Conservation (phyloP, 2,113 vertebrate genomes). For the Chelonoidis abingdonii region DNA sequence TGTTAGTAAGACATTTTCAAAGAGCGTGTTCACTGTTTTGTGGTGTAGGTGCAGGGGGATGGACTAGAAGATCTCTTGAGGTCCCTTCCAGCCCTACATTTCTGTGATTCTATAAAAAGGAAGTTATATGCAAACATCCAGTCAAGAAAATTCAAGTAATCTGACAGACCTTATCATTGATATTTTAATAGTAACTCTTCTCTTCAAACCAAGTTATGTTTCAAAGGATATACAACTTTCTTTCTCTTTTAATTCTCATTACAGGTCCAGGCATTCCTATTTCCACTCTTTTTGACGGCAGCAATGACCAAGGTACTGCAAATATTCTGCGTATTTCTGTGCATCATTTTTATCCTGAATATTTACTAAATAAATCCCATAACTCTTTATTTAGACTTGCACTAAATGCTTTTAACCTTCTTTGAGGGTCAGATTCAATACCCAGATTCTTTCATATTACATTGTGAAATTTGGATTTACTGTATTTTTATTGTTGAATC, state of each 20-base stretch:
- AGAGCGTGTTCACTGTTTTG: not conserved
- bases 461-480: not conserved
- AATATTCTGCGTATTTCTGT: conserved; percentile 12
- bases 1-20: conserved; percentile 15
- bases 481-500: conserved; percentile 10
- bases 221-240: conserved; percentile 12
- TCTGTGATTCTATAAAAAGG: not conserved
- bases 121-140: not conserved
- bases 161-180: not conserved
- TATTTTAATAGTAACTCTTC: not conserved
- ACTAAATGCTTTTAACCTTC: not conserved
- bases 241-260: conserved; percentile 27
- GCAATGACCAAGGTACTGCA: conserved; percentile 76
- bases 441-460: not conserved
- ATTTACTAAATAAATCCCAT: not conserved
- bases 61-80: not conserved
- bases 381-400: not conserved
- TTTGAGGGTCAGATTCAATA: not conserved
- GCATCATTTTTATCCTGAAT: not conserved
- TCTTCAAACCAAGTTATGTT: not conserved
- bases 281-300: conserved; percentile 81
- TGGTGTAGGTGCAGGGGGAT: not conserved
- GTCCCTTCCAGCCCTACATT: not conserved
- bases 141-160: not conserved
- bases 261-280: conserved; percentile 84